Conservation (phyloP, 2,888 invertebrate species). For the Apodemia duryi region DNA sequence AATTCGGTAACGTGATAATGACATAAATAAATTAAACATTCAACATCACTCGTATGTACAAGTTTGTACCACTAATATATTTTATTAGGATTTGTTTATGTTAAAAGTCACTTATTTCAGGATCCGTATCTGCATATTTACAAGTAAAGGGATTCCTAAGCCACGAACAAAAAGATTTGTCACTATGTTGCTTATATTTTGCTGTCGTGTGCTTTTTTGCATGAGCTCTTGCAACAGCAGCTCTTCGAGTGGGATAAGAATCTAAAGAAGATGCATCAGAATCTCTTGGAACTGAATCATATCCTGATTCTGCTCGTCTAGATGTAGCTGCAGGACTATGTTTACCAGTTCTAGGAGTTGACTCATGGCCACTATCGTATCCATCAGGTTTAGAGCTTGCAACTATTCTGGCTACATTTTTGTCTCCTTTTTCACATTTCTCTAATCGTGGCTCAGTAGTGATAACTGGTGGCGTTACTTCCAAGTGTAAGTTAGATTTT, state of each 20-base stretch:
- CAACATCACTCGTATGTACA: slow-evolving; percentile 37
- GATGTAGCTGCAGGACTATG: slow-evolving; percentile 89
- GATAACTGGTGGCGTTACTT: slow-evolving; percentile 76
- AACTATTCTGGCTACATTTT: slow-evolving; percentile 82
- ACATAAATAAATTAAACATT: slow-evolving; percentile 57
- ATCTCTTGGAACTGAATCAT: slow-evolving; percentile 93
- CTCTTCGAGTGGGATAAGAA: slow-evolving; percentile 79
- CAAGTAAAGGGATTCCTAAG: slow-evolving; percentile 87
- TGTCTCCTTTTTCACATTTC: slow-evolving; percentile 81
- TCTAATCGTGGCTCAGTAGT: slow-evolving; percentile 80
- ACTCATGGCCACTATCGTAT: slow-evolving; percentile 91
- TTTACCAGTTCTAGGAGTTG: slow-evolving; percentile 89
- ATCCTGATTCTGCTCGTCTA: slow-evolving; percentile 91
- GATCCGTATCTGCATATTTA: slow-evolving; percentile 86
- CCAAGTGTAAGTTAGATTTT: slow-evolving; percentile 70
- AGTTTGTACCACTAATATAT: slow-evolving; percentile 31
- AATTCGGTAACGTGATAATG: slow-evolving; percentile 79
- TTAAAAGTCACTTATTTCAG: slow-evolving; percentile 83
- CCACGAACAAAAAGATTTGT: slow-evolving; percentile 87
- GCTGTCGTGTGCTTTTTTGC: slow-evolving; percentile 78
- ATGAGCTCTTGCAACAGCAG: slow-evolving; percentile 71
- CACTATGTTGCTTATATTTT: slow-evolving; percentile 84
- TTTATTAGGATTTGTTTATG: slow-evolving; percentile 29
- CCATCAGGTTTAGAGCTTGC: slow-evolving; percentile 85
- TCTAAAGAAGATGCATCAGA: slow-evolving; percentile 93